These are phyloP conservation scores for Lathronympha strigana DNA, from an alignment of 2,888 invertebrate species.

Conservation along the genomic window DNA sequence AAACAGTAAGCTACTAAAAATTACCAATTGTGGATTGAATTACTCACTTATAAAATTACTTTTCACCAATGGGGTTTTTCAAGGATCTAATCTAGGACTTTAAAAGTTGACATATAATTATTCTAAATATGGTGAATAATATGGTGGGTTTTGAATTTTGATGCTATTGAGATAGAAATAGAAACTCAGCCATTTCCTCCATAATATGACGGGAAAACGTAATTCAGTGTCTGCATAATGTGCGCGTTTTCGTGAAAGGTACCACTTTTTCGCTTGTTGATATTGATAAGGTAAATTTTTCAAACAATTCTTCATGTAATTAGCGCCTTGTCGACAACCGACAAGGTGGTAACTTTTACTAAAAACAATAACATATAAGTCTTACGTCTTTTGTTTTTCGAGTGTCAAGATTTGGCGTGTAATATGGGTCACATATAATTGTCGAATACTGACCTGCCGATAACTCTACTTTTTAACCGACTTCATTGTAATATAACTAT, in stretches of 20 bases:
- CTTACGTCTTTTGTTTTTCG: conserved; percentile 9
- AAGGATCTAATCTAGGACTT: not conserved
- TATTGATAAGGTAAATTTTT: too few species aligned
- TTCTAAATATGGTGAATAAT: not conserved
- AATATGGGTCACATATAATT: conserved; percentile 63
- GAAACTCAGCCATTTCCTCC: too few species aligned
- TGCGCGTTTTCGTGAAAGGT: too few species aligned
- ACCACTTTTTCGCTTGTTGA: too few species aligned
- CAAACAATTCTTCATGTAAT: too few species aligned
- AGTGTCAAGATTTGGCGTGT: conserved; percentile 22
- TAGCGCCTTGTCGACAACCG: too few species aligned
- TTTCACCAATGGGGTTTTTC: not conserved
- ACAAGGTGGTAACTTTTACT: too few species aligned
- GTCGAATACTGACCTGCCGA: conserved; percentile 66
- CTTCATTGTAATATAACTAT: conserved; percentile 58
- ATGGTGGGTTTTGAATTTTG: too few species aligned
- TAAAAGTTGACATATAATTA: not conserved
- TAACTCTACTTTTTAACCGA: conserved; percentile 58
- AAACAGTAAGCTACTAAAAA: not conserved
- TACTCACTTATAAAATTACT: not conserved
- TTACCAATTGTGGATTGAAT: not conserved
- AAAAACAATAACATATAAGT: not conserved
- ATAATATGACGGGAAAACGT: too few species aligned
- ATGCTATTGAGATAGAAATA: too few species aligned
- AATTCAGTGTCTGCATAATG: too few species aligned